Evolutionary conservation across 1,140 invertebrate species (phyloP).

Genomic region (Cotesia typhae): DNA sequence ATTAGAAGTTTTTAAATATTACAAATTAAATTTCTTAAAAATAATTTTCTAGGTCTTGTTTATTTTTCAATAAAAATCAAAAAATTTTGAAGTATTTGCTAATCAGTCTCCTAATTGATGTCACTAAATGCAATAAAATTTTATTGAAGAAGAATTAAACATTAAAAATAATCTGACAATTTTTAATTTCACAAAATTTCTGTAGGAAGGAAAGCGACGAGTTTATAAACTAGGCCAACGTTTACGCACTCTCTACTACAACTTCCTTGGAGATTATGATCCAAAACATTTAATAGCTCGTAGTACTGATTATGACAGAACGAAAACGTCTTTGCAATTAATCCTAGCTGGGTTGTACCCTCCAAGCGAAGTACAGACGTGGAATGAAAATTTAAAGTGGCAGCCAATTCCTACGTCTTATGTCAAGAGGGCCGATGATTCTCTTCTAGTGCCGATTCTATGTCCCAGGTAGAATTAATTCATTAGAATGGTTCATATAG

Average conservation of each 20-base stretch:
- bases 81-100: too few relatives aligned
- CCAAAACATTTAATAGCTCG: constrained; percentile 59
- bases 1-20: too few relatives aligned
- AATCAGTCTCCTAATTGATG: too few relatives aligned
- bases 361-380: constrained; percentile 61
- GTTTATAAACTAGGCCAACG: constrained; percentile 54
- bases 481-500: too few relatives aligned
- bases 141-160: too few relatives aligned
- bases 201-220: too few relatives aligned
- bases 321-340: constrained; percentile 69
- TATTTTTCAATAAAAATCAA: too few relatives aligned
- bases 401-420: constrained; percentile 51
- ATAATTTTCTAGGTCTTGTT: too few relatives aligned
- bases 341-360: constrained; percentile 69
- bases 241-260: constrained; percentile 65
- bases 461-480: constrained; percentile 35
- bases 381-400: constrained; percentile 56
- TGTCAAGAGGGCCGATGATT: constrained; percentile 43
- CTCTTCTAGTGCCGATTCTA: constrained; percentile 33
- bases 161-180: too few relatives aligned
- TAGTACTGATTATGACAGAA: constrained; percentile 67
- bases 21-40: too few relatives aligned
- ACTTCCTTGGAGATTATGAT: constrained; percentile 65
- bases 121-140: too few relatives aligned
- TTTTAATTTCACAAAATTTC: too few relatives aligned